phyloP scores from a whole-genome alignment of 2,113 vertebrate species.

The Solea solea region DNA sequence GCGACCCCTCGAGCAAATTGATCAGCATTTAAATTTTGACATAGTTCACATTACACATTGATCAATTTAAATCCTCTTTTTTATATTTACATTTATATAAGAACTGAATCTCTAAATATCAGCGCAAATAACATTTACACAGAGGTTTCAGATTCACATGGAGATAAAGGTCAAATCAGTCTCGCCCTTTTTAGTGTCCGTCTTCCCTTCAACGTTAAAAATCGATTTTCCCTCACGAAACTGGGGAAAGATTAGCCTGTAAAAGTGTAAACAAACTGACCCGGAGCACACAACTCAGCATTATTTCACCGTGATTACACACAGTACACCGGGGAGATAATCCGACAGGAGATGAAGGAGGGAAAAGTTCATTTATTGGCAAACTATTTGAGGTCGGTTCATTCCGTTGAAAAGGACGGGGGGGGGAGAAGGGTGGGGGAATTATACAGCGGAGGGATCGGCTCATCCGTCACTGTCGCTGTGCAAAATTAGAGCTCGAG shows the following conservation, averaged over 20 bases:
- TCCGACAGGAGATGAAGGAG: constrained; percentile 23
- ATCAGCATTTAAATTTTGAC: no score
- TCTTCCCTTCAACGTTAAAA: not conserved
- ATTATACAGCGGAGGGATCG: constrained; percentile 50
- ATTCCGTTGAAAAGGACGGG: constrained; percentile 17
- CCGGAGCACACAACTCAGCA: constrained; percentile 48
- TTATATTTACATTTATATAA: no score
- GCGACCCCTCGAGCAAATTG: no score
- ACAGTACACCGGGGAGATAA: constrained; percentile 30
- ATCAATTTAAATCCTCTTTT: no score
- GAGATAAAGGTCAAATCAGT: not conserved
- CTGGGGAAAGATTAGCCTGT: constrained; percentile 26
- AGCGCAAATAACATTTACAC: not conserved
- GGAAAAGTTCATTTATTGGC: constrained; percentile 37
- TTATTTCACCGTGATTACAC: constrained; percentile 45
- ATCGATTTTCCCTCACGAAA: constrained; percentile 17
- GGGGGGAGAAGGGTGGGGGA: constrained; percentile 11
- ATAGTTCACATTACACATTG: no score
- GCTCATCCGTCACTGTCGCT: constrained; percentile 72
- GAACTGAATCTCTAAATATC: no score
- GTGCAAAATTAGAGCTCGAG: constrained; percentile 52
- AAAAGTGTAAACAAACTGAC: constrained; percentile 50
- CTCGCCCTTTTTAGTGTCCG: not conserved
- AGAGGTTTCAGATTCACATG: not conserved
- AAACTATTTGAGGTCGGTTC: constrained; percentile 27